These are phyloP conservation scores for Sebastes hubbsi DNA, from an alignment of 2,797 vertebrate genomes.

Conservation along the genomic window DNA sequence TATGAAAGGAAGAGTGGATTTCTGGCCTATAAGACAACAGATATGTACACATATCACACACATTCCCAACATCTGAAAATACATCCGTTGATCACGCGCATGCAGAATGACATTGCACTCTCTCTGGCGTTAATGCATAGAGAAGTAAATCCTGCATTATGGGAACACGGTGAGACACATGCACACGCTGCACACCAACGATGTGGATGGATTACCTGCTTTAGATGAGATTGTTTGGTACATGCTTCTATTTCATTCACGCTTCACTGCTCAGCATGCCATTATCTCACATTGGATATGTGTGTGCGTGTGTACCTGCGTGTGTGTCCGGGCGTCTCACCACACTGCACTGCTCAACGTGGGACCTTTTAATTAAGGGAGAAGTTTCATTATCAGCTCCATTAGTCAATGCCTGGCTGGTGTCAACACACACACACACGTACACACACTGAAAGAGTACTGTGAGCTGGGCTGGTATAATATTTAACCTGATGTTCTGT, in stretches of 20 bases:
- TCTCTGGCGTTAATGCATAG: constrained; percentile 4
- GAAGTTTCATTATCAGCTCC: constrained; percentile 77
- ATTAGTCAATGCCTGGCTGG: constrained; percentile 69
- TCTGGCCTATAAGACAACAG: neutral
- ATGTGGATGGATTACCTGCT: constrained; percentile 49
- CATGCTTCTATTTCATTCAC: constrained; percentile 50
- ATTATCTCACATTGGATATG: constrained; percentile 10
- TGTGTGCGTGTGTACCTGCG: neutral
- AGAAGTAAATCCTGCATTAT: neutral
- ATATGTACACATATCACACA: neutral
- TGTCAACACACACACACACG: constrained; percentile 40
- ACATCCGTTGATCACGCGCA: neutral
- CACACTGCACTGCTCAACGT: constrained; percentile 42
- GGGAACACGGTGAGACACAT: neutral
- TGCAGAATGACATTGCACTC: neutral
- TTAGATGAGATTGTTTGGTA: constrained; percentile 49
- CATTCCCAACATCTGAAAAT: neutral
- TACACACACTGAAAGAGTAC: neutral
- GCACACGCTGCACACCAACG: neutral
- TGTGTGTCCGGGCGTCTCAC: constrained; percentile 25
- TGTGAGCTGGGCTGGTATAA: constrained; percentile 36
- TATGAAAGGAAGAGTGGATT: too few species aligned
- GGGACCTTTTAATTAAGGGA: constrained; percentile 77
- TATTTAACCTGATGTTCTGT: constrained; percentile 67
- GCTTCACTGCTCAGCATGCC: constrained; percentile 19